Evolutionary conservation across 2,797 vertebrate genomes (phyloP).

Genomic region (Argentina silus): DNA sequence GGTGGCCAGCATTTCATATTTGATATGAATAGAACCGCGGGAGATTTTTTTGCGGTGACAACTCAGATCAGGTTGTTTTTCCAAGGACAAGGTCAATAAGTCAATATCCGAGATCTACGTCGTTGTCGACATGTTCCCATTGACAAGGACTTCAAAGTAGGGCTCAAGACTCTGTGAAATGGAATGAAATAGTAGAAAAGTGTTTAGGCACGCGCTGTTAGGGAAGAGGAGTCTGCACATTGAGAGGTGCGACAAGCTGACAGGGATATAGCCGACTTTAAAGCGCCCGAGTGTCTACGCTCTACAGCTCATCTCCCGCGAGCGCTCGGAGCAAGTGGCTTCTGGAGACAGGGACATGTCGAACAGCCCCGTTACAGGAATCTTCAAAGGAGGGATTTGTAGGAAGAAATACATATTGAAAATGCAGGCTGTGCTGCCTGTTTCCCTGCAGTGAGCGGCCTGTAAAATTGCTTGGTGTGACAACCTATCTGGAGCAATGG

Average conservation of each 20-base stretch:
- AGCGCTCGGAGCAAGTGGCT: slow-evolving; percentile 34
- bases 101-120: neutral
- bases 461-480: slow-evolving; percentile 20
- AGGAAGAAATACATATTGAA: slow-evolving; percentile 47
- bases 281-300: slow-evolving; percentile 29
- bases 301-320: slow-evolving; percentile 40
- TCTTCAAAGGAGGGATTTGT: slow-evolving; percentile 67
- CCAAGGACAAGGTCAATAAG: neutral
- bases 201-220: slow-evolving; percentile 14
- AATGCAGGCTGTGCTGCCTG: slow-evolving; percentile 29
- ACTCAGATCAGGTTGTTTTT: neutral
- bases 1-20: neutral
- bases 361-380: slow-evolving; percentile 46
- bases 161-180: neutral
- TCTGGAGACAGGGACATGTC: slow-evolving; percentile 50
- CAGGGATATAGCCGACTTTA: slow-evolving; percentile 40
- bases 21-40: neutral
- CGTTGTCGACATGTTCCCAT: neutral
- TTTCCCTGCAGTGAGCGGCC: slow-evolving; percentile 1
- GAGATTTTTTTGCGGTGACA: neutral
- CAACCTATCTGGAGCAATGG: slow-evolving; percentile 10
- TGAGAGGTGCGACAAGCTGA: slow-evolving; percentile 42
- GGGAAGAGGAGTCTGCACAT: slow-evolving; percentile 18
- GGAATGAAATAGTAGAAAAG: slow-evolving; percentile 1
- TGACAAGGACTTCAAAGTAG: slow-evolving; percentile 22